These are phyloP conservation scores for Phoenoteleia sp. DNA, from an alignment of 2,888 invertebrate species.

Conservation along the genomic window DNA sequence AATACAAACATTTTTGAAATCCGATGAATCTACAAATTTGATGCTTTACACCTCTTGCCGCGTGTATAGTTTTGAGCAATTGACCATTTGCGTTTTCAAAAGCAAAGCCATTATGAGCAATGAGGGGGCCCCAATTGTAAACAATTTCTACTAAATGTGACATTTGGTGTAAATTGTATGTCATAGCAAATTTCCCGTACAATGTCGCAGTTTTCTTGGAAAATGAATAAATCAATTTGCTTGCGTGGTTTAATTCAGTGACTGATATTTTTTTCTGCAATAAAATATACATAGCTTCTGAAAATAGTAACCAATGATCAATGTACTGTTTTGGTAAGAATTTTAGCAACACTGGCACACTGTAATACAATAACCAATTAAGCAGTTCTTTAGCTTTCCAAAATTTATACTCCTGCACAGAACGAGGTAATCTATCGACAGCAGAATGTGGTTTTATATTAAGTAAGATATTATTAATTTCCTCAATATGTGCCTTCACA, in stretches of 20 bases:
- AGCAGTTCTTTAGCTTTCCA: conserved; percentile 50
- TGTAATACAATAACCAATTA: conserved; percentile 45
- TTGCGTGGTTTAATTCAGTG: background rate
- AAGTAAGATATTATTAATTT: conserved; percentile 23
- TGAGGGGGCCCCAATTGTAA: conserved; percentile 41
- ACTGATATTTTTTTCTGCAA: background rate
- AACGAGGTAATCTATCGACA: conserved; percentile 43
- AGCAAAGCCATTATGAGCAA: conserved; percentile 26
- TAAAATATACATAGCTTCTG: background rate
- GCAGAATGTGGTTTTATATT: conserved; percentile 21
- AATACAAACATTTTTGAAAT: background rate
- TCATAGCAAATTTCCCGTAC: conserved; percentile 16
- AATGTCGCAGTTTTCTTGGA: background rate
- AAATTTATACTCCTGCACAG: conserved; percentile 1
- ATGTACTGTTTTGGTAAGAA: background rate
- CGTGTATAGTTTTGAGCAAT: background rate
- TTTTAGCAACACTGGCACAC: conserved; percentile 27
- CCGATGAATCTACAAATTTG: background rate
- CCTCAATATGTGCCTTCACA: background rate
- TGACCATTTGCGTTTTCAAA: conserved; percentile 31
- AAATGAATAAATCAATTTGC: background rate
- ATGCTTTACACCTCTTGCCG: background rate
- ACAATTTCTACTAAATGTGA: conserved; percentile 36
- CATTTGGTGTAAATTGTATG: conserved; percentile 37
- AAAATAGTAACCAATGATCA: background rate